A percentile compares a stretch with the other conserved stretches of the same genome.
These are phyloP conservation scores for Lanius ludovicianus DNA, from an alignment of 2,113 vertebrate species.

Conservation along the genomic window DNA sequence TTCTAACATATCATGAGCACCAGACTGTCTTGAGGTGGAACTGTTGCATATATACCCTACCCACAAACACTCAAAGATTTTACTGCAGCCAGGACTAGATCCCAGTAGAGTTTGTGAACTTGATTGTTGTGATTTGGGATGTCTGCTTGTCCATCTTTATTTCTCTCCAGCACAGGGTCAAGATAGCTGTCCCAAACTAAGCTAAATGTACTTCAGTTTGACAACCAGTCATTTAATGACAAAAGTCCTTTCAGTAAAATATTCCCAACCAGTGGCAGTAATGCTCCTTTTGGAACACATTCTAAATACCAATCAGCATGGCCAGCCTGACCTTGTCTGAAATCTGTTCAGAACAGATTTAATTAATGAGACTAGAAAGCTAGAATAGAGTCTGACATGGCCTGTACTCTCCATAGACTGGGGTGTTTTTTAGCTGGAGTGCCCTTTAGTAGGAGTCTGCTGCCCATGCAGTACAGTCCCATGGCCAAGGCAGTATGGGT, in stretches of 20 bases:
- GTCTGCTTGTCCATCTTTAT: neutral
- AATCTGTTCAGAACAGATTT: neutral
- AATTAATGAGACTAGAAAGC: neutral
- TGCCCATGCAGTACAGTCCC: neutral
- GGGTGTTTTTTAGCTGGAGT: neutral
- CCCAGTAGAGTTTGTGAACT: neutral
- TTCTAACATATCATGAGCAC: neutral
- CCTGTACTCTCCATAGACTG: neutral
- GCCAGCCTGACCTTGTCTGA: neutral
- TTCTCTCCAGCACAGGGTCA: neutral
- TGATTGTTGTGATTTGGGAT: neutral
- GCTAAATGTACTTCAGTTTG: neutral
- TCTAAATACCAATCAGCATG: neutral
- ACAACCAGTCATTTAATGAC: neutral
- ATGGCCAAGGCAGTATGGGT: neutral
- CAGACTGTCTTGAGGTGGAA: neutral
- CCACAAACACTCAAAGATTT: neutral
- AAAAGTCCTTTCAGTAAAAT: constrained; percentile 6
- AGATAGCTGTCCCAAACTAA: neutral
- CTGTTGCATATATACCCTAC: neutral
- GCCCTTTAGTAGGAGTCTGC: neutral
- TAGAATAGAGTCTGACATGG: neutral
- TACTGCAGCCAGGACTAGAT: neutral
- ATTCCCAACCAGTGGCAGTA: neutral
- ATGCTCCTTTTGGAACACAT: constrained; percentile 17